These are phyloP conservation scores for Enteromius radiatus DNA, from an alignment of 2,797 vertebrate genomes.

Conservation along the genomic window DNA sequence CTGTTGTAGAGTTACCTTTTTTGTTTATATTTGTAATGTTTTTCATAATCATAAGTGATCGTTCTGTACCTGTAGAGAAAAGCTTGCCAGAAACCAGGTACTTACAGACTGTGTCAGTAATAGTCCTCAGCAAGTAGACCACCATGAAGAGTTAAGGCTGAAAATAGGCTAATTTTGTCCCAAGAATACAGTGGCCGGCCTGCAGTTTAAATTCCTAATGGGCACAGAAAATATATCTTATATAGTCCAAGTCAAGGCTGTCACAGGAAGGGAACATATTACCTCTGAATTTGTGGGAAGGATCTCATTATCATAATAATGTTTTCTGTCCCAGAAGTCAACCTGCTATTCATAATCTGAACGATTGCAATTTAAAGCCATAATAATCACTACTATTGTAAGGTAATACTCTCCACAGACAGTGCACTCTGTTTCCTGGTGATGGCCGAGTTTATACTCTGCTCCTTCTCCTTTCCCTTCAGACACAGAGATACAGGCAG, in stretches of 20 bases:
- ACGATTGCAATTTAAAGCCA: constrained; percentile 60
- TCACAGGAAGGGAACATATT: constrained; percentile 54
- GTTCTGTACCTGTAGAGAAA: background rate
- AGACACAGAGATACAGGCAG: constrained; percentile 44
- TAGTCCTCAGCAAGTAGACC: constrained; percentile 37
- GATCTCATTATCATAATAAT: constrained; percentile 64
- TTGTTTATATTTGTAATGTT: background rate
- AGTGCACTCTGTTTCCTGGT: constrained; percentile 51
- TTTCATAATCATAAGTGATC: background rate
- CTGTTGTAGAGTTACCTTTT: background rate
- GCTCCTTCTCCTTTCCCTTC: constrained; percentile 58
- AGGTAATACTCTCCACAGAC: constrained; percentile 61
- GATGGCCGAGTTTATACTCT: constrained; percentile 51
- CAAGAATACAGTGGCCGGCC: constrained; percentile 30
- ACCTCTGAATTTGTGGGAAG: constrained; percentile 59
- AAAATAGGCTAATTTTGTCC: constrained; percentile 59
- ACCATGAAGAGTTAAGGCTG: constrained; percentile 50
- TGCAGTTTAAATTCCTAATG: constrained; percentile 53
- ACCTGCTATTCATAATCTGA: constrained; percentile 67
- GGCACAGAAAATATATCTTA: constrained; percentile 48
- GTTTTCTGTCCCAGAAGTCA: constrained; percentile 62
- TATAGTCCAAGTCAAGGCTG: constrained; percentile 51
- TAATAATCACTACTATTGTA: constrained; percentile 61
- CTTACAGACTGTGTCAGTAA: background rate
- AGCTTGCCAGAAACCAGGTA: background rate